Evolutionary conservation across 2,113 vertebrate species (phyloP).

Genomic region (Melozone crissalis): DNA sequence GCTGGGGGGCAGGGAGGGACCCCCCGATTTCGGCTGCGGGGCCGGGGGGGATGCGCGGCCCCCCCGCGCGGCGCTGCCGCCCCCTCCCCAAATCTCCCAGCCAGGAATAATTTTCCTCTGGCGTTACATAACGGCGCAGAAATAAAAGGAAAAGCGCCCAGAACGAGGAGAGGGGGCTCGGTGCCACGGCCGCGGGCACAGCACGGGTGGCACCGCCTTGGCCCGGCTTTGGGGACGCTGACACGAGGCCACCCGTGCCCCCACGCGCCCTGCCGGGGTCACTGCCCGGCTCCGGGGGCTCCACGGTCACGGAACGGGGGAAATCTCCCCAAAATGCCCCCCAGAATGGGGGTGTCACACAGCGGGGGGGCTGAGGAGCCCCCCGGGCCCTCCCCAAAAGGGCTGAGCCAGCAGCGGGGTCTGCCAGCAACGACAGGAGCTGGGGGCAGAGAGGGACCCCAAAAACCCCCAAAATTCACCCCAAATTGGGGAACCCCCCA

Average conservation of each 20-base stretch:
- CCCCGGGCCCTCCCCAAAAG: not conserved
- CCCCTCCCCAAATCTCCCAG: conserved; percentile 1
- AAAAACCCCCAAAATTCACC: not conserved
- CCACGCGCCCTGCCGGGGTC: accelerated
- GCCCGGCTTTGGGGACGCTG: accelerated
- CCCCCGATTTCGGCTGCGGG: not conserved
- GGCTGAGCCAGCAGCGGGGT: not conserved
- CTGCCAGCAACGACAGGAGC: not conserved
- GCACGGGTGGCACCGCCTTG: not conserved
- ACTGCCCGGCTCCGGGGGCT: accelerated
- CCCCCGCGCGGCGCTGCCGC: not conserved
- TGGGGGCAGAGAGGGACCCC: not conserved
- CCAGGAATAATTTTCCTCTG: not conserved
- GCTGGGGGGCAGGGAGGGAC: too few species aligned
- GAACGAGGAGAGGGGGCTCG: not conserved
- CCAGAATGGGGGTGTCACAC: not conserved
- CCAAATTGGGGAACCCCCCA: accelerated
- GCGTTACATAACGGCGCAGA: not conserved
- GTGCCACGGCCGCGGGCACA: not conserved
- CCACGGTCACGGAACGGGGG: too few species aligned
- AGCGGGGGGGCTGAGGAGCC: not conserved
- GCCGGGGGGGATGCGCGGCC: not conserved
- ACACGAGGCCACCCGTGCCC: not conserved
- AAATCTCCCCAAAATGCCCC: not conserved
- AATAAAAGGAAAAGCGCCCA: not conserved